Conservation (phyloP, 2,888 invertebrate genomes). For the Argynnis bischoffii region DNA sequence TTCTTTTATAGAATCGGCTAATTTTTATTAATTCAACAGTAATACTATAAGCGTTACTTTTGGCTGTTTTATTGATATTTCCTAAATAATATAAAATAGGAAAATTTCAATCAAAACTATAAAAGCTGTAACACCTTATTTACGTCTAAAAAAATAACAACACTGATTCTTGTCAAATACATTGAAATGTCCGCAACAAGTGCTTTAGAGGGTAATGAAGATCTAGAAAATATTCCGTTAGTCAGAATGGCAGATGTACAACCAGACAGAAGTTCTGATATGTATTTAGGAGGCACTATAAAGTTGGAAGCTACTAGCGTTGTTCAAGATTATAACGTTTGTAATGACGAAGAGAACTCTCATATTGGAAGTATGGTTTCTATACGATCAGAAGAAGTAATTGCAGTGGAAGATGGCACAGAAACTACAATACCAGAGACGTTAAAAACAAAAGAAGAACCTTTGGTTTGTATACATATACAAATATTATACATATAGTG, state of each 20-base stretch:
- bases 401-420: conserved; percentile 45
- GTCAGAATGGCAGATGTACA: conserved; percentile 73
- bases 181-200: conserved; percentile 57
- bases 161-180: conserved; percentile 27
- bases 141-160: conserved; percentile 32
- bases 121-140: conserved; percentile 11
- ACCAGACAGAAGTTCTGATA: conserved; percentile 55
- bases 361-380: conserved; percentile 70
- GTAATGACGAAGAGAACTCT: conserved; percentile 57
- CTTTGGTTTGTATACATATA: conserved; percentile 35
- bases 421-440: conserved; percentile 59
- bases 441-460: conserved; percentile 36
- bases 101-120: background rate
- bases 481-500: background rate
- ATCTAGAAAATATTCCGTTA: conserved; percentile 65
- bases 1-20: too few relatives aligned
- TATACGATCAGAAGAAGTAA: conserved; percentile 58
- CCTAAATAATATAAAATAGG: too few relatives aligned
- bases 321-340: conserved; percentile 37
- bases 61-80: too few relatives aligned
- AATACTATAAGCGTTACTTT: too few relatives aligned
- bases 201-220: conserved; percentile 60
- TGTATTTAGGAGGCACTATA: conserved; percentile 35
- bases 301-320: conserved; percentile 53
- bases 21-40: too few relatives aligned